phyloP scores from a whole-genome alignment of 2,888 invertebrate species.

The Neelides folsomi region DNA sequence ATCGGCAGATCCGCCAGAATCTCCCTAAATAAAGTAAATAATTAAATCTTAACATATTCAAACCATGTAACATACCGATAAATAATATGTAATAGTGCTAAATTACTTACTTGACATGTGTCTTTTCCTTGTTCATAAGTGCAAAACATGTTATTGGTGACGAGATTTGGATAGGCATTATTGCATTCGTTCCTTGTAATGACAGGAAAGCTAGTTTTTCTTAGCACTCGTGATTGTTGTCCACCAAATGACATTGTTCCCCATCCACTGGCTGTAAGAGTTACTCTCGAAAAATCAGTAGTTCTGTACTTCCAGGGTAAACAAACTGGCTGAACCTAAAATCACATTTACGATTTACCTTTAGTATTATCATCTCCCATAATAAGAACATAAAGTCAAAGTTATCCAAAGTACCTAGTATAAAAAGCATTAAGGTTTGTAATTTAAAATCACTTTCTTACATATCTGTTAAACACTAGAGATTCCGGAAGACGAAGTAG shows the following conservation, averaged over 20 bases:
- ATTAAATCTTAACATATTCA: no score
- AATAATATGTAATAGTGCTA: not conserved
- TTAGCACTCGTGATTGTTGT: not conserved
- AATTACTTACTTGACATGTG: constrained; percentile 7
- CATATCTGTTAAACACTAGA: constrained; percentile 20
- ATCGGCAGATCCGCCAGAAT: constrained; percentile 9
- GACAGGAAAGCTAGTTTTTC: not conserved
- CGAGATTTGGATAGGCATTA: not conserved
- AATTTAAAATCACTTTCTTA: constrained; percentile 3
- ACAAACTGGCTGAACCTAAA: constrained; percentile 17
- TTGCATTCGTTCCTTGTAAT: not conserved
- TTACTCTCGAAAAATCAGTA: constrained; percentile 11
- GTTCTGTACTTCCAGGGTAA: constrained; percentile 20
- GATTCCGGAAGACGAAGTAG: constrained; percentile 35
- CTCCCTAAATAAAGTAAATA: not conserved
- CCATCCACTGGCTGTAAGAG: constrained; percentile 19
- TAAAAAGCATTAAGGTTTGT: not conserved
- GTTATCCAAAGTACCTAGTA: no score
- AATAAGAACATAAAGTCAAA: no score
- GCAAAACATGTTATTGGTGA: constrained; percentile 7
- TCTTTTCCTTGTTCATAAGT: not conserved
- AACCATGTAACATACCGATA: no score
- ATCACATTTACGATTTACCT: not conserved
- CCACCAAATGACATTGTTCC: constrained; percentile 7
- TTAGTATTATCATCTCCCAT: no score